Evolutionary conservation across 2,797 vertebrate genomes (phyloP).

Genomic region (Pampus argenteus): DNA sequence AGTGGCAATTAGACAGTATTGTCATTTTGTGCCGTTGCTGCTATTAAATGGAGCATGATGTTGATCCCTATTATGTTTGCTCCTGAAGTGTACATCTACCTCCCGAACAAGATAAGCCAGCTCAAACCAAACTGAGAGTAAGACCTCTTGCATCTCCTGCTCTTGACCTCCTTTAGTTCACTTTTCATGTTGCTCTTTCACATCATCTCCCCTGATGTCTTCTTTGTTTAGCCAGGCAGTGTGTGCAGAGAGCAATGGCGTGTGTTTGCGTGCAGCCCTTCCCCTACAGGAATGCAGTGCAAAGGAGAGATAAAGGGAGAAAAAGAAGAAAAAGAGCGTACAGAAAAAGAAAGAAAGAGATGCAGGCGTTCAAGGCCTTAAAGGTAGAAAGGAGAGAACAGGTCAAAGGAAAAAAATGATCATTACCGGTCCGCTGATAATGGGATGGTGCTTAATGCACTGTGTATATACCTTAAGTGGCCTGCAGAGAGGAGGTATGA

Average conservation of each 20-base stretch:
- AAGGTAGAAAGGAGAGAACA: slow-evolving; percentile 17
- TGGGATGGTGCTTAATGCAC: neutral
- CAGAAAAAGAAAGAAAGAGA: slow-evolving; percentile 7
- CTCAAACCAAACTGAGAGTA: slow-evolving; percentile 8
- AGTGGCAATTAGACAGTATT: slow-evolving; percentile 15
- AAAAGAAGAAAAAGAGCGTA: slow-evolving; percentile 25
- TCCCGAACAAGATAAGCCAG: slow-evolving; percentile 34
- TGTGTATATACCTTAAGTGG: neutral
- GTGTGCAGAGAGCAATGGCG: slow-evolving; percentile 58
- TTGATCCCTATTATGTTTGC: slow-evolving; percentile 25
- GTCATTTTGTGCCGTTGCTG: slow-evolving; percentile 22
- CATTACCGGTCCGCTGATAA: neutral
- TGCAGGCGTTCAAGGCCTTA: slow-evolving; percentile 6
- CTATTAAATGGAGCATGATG: slow-evolving; percentile 26
- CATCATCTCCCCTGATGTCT: neutral
- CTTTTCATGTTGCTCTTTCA: slow-evolving; percentile 24
- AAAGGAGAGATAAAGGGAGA: slow-evolving; percentile 48
- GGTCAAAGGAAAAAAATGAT: neutral
- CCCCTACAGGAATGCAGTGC: slow-evolving; percentile 76
- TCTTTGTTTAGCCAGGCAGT: slow-evolving; percentile 61
- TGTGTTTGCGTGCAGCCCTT: slow-evolving; percentile 78
- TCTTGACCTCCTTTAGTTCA: slow-evolving; percentile 33
- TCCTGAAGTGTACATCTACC: neutral
- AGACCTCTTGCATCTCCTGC: neutral
- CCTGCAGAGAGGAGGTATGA: neutral